A percentile compares a stretch with the other conserved stretches of the same genome.
Evolutionary conservation across 2,797 vertebrate genomes (phyloP).

Genomic region (Oreochromis grahami): DNA sequence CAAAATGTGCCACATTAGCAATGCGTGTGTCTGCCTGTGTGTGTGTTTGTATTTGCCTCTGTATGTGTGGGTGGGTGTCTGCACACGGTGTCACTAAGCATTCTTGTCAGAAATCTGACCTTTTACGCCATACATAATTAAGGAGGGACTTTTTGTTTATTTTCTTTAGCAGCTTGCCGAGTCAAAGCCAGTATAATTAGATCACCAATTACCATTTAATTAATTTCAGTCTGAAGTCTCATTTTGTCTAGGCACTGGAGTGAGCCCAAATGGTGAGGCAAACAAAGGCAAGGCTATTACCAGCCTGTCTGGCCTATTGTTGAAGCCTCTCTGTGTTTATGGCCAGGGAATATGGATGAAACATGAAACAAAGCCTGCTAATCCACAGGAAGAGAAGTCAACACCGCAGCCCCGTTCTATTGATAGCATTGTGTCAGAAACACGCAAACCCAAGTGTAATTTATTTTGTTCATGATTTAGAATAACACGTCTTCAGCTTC

Average conservation of each 20-base stretch:
- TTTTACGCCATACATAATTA: slow-evolving; percentile 80
- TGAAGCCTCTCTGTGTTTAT: slow-evolving; percentile 69
- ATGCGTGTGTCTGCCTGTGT: slow-evolving; percentile 11
- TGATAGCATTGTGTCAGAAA: slow-evolving; percentile 72
- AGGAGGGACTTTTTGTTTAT: slow-evolving; percentile 79
- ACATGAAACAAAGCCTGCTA: slow-evolving; percentile 75
- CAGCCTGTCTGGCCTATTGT: slow-evolving; percentile 75
- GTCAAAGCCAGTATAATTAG: slow-evolving; percentile 83
- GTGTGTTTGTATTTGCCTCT: slow-evolving; percentile 21
- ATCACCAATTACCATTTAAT: slow-evolving; percentile 85
- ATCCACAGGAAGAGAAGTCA: slow-evolving; percentile 72
- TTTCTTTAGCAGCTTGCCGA: slow-evolving; percentile 78
- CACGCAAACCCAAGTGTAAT: slow-evolving; percentile 60
- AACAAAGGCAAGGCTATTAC: slow-evolving; percentile 78
- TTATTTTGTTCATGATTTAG: slow-evolving; percentile 67
- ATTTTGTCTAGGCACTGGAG: slow-evolving; percentile 76
- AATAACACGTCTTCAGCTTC: slow-evolving; percentile 46
- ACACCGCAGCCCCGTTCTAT: slow-evolving; percentile 51
- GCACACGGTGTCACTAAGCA: slow-evolving; percentile 76
- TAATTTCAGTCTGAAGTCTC: slow-evolving; percentile 84
- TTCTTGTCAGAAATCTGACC: slow-evolving; percentile 82
- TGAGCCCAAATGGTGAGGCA: slow-evolving; percentile 74
- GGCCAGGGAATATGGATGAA: slow-evolving; percentile 78
- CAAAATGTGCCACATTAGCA: slow-evolving; percentile 59
- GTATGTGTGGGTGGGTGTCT: slow-evolving; percentile 43